Conservation (phyloP, 2,888 invertebrate genomes). For the Drosophila affinis region DNA sequence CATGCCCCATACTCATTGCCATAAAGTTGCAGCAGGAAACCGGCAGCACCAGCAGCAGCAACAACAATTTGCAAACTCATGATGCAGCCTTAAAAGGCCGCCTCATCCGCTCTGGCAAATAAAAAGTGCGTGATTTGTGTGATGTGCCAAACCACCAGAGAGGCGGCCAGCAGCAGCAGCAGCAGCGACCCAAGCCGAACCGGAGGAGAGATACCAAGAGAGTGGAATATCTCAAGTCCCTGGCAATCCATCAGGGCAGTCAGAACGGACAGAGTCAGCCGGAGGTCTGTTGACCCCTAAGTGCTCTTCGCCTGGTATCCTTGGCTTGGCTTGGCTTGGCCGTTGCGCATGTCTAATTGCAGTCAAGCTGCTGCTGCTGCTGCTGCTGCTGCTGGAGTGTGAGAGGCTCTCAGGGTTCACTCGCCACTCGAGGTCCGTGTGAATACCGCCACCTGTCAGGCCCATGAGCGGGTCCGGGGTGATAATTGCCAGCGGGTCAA, state of each 20-base stretch:
- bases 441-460: slow-evolving; percentile 48
- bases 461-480: slow-evolving; percentile 21
- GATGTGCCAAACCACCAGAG: slow-evolving; percentile 67
- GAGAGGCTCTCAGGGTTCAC: slow-evolving; percentile 37
- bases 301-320: slow-evolving; percentile 19
- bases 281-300: slow-evolving; percentile 70
- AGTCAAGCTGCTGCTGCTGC: slow-evolving; percentile 64
- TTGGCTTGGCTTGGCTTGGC: slow-evolving; percentile 16
- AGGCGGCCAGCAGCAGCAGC: slow-evolving; percentile 20
- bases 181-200: slow-evolving; percentile 27
- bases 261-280: slow-evolving; percentile 45
- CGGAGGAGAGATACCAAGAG: slow-evolving; percentile 26
- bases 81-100: slow-evolving; percentile 75
- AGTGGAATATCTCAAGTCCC: slow-evolving; percentile 39
- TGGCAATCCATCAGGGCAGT: slow-evolving; percentile 71
- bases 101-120: slow-evolving; percentile 62
- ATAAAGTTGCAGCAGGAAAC: slow-evolving; percentile 75
- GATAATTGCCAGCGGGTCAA: slow-evolving; percentile 73
- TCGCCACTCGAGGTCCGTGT: slow-evolving; percentile 31
- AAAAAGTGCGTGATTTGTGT: slow-evolving; percentile 76
- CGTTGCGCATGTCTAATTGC: slow-evolving; percentile 74
- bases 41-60: slow-evolving; percentile 26
- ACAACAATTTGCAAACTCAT: slow-evolving; percentile 77
- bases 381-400: slow-evolving; percentile 57
- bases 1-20: slow-evolving; percentile 43